phyloP scores from a whole-genome alignment of 2,113 vertebrate species.

The Stegastes partitus region DNA sequence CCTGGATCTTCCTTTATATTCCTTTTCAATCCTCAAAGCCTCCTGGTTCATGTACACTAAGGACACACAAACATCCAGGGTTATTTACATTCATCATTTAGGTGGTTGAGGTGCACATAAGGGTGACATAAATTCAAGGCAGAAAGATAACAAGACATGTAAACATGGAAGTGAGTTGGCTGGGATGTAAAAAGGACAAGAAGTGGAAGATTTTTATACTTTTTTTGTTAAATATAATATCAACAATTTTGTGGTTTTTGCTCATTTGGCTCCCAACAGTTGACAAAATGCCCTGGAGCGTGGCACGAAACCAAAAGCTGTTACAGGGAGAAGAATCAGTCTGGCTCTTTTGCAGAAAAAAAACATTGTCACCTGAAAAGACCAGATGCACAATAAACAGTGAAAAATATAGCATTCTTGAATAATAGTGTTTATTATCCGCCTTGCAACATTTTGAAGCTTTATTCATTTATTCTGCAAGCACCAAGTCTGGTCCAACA shows the following conservation, averaged over 20 bases:
- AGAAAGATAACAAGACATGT: not conserved
- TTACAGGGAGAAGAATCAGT: slow-evolving; percentile 3
- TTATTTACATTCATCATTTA: not conserved
- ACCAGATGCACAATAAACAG: not conserved
- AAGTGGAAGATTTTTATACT: not conserved
- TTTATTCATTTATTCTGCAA: slow-evolving; percentile 20
- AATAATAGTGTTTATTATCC: slow-evolving; percentile 17
- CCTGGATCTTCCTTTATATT: slow-evolving; percentile 14
- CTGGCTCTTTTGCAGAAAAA: slow-evolving; percentile 8
- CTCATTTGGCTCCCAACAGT: not conserved
- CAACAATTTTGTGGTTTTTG: not conserved
- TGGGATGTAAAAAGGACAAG: not conserved
- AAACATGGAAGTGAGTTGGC: not conserved
- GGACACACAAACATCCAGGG: slow-evolving; percentile 35
- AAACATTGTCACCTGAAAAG: not conserved
- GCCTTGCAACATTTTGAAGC: slow-evolving; percentile 9
- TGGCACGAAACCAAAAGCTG: slow-evolving; percentile 2
- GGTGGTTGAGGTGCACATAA: not conserved
- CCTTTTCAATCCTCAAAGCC: slow-evolving; percentile 65
- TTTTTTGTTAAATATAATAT: not conserved
- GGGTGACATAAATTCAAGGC: slow-evolving; percentile 1
- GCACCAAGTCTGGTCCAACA: not conserved
- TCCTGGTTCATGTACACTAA: slow-evolving; percentile 80
- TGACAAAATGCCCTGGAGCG: slow-evolving; percentile 2
- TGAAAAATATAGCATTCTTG: slow-evolving; percentile 1